Evolutionary conservation across 2,797 vertebrate species (phyloP).

Genomic region (Salarias fasciatus): DNA sequence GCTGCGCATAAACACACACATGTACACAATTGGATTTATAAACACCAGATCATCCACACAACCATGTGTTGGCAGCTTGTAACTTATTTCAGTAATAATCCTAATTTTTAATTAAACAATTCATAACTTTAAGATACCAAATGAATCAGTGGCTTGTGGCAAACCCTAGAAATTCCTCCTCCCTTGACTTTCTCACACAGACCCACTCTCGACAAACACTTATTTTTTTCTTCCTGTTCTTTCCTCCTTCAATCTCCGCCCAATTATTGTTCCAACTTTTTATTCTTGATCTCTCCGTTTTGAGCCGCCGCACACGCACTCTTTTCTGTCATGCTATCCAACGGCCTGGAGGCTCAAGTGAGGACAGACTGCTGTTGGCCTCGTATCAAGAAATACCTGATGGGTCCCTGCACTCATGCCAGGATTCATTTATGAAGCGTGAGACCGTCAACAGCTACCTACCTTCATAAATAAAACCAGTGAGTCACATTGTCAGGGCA

Average conservation of each 20-base stretch:
- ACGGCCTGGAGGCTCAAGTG: conserved; percentile 69
- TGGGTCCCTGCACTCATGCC: conserved; percentile 64
- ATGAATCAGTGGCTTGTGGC: conserved; percentile 47
- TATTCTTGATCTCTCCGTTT: conserved; percentile 22
- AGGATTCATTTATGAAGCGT: conserved; percentile 69
- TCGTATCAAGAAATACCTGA: conserved; percentile 74
- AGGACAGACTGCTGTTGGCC: conserved; percentile 73
- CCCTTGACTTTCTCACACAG: conserved; percentile 54
- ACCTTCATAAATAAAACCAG: conserved; percentile 35
- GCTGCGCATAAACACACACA: conserved; percentile 6
- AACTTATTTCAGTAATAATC: conserved; percentile 37
- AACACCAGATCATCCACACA: conserved; percentile 23
- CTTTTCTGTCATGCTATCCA: conserved; percentile 57
- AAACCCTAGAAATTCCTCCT: conserved; percentile 28
- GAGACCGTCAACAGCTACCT: conserved; percentile 56
- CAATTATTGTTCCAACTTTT: conserved; percentile 40
- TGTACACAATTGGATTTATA: conserved; percentile 18
- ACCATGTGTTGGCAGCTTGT: conserved; percentile 32
- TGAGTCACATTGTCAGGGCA: conserved; percentile 45
- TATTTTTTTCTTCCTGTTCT: conserved; percentile 25
- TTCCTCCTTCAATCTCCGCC: conserved; percentile 35
- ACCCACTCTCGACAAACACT: conserved; percentile 4
- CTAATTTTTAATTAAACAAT: conserved; percentile 27
- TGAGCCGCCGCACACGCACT: conserved; percentile 14
- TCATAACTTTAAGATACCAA: conserved; percentile 29